A percentile compares a stretch with the other conserved stretches of the same genome.
These are phyloP conservation scores for Mamestra configurata DNA, from an alignment of 1,140 invertebrate genomes.

Conservation along the genomic window DNA sequence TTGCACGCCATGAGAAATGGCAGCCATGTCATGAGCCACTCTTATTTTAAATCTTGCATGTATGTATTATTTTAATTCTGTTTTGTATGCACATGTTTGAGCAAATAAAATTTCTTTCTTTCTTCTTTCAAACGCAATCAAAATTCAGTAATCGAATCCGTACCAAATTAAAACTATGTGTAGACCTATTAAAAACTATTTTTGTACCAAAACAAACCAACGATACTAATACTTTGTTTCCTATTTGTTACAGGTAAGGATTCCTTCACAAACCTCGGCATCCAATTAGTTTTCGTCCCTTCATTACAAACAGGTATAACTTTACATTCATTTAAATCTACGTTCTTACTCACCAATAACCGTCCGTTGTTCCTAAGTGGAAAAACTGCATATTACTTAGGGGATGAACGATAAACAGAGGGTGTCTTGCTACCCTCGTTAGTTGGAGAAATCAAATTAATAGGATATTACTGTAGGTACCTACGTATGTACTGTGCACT, in stretches of 20 bases:
- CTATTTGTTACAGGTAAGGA: slow-evolving; percentile 48
- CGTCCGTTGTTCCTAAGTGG: slow-evolving; percentile 20
- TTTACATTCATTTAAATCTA: slow-evolving; percentile 27
- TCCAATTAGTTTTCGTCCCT: background rate
- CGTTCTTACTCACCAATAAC: background rate
- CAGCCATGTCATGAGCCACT: too few species aligned
- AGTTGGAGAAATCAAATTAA: slow-evolving; percentile 41
- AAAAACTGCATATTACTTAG: slow-evolving; percentile 43
- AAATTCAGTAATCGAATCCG: too few species aligned
- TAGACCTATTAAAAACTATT: too few species aligned
- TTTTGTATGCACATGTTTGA: too few species aligned
- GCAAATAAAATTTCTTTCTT: too few species aligned
- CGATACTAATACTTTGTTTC: slow-evolving; percentile 32
- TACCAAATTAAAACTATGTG: too few species aligned
- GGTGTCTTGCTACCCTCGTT: slow-evolving; percentile 25
- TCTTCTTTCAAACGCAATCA: too few species aligned
- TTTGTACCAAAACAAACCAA: background rate
- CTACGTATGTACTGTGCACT: background rate
- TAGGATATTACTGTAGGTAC: slow-evolving; percentile 4
- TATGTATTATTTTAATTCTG: too few species aligned
- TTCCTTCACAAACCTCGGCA: slow-evolving; percentile 4
- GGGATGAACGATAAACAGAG: slow-evolving; percentile 42
- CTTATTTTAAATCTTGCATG: too few species aligned
- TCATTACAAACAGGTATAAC: slow-evolving; percentile 23
- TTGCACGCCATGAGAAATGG: too few species aligned